These are phyloP conservation scores for Quiscalus mexicanus DNA, from an alignment of 2,113 vertebrate species.

Conservation along the genomic window DNA sequence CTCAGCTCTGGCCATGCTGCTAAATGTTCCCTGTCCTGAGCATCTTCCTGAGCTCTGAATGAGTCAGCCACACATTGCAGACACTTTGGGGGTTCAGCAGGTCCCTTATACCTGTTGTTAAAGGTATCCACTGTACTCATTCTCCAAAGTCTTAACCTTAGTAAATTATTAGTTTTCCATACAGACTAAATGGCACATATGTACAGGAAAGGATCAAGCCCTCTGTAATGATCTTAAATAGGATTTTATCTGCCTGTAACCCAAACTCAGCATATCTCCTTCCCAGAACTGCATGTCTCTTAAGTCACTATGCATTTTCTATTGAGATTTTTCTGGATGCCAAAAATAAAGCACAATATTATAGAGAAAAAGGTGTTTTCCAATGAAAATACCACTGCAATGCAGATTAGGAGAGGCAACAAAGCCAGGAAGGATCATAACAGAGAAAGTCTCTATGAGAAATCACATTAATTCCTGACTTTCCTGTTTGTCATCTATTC, in stretches of 20 bases:
- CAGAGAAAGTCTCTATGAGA: neutral
- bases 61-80: neutral
- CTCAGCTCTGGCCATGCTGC: neutral
- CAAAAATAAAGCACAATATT: neutral
- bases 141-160: neutral
- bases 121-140: neutral
- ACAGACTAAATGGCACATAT: accelerated
- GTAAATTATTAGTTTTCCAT: neutral
- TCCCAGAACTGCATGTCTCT: neutral
- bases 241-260: neutral
- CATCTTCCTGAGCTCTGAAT: neutral
- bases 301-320: neutral
- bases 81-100: neutral
- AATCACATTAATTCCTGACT: neutral
- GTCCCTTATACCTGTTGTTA: neutral
- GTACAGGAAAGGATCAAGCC: neutral
- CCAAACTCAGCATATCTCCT: neutral
- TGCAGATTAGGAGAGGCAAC: neutral
- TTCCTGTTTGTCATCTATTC: neutral
- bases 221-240: neutral
- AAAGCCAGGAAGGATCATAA: neutral
- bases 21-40: neutral
- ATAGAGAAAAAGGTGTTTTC: neutral
- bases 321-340: neutral
- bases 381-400: neutral